Percentiles rank a stretch among this genome's conserved stretches.
These are phyloP conservation scores for Mesembrinibis cayennensis DNA, from an alignment of 2,113 vertebrate genomes.

Conservation along the genomic window DNA sequence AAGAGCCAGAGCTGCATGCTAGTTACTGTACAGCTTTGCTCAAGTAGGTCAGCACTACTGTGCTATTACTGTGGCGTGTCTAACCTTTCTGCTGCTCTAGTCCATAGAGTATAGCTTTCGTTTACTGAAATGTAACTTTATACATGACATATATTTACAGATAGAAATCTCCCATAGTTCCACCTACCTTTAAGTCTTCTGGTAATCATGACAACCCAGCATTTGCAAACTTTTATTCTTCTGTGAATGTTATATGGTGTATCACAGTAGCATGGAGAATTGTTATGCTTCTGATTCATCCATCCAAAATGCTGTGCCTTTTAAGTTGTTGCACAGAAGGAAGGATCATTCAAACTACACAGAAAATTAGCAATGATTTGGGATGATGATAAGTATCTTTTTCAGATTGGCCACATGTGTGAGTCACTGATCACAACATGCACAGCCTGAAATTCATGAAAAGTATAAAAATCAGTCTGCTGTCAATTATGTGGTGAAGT, in stretches of 20 bases:
- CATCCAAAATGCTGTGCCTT: not conserved
- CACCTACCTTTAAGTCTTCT: not conserved
- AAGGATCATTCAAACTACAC: not conserved
- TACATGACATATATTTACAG: not conserved
- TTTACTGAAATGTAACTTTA: not conserved
- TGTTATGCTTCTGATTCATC: not conserved
- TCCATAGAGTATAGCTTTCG: fast-evolving
- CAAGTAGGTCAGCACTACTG: not conserved
- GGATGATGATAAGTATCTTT: not conserved
- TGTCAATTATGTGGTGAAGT: not conserved
- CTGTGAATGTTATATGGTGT: not conserved
- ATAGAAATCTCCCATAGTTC: not conserved
- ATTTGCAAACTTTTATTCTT: not conserved
- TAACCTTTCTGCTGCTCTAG: not conserved
- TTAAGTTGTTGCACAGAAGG: not conserved
- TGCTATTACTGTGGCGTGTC: not conserved
- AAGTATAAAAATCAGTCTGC: not conserved
- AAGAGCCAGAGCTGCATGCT: not conserved
- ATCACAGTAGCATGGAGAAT: not conserved
- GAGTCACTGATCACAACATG: not conserved
- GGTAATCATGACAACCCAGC: not conserved
- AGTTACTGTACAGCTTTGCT: not conserved
- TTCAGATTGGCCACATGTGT: fast-evolving
- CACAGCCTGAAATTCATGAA: not conserved
- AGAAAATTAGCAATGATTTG: not conserved